These are phyloP conservation scores for Brachyptera putata DNA, from an alignment of 2,888 invertebrate genomes.

Conservation along the genomic window DNA sequence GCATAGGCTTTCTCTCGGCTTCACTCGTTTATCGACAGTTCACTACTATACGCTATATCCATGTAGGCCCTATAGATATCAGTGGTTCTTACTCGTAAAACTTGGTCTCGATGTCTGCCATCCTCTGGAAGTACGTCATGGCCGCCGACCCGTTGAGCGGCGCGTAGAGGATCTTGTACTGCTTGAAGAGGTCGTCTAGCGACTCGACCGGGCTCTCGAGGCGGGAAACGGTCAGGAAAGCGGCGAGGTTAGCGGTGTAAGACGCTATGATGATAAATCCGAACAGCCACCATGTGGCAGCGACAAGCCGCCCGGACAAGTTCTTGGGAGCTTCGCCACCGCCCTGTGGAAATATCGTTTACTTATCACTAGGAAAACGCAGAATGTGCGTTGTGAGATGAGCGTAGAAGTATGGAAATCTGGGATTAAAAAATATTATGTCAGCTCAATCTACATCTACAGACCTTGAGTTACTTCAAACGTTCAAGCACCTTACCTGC, in stretches of 20 bases:
- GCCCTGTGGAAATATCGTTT: too few species aligned
- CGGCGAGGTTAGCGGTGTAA: conserved; percentile 96
- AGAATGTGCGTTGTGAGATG: too few species aligned
- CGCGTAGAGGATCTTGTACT: conserved; percentile 94
- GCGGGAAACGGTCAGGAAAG: conserved; percentile 91
- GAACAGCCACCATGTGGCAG: conserved; percentile 99
- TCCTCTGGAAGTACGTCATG: conserved; percentile 91
- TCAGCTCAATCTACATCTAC: too few species aligned
- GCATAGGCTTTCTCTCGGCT: too few species aligned
- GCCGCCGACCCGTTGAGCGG: conserved; percentile 83
- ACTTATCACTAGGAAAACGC: too few species aligned
- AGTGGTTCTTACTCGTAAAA: conserved; percentile 94
- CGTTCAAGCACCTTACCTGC: too few species aligned
- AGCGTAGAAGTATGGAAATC: too few species aligned
- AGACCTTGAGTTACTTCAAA: too few species aligned
- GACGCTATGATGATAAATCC: conserved; percentile 98
- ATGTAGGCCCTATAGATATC: too few species aligned
- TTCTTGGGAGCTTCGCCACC: conserved; percentile 96
- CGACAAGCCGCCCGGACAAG: conserved; percentile 88
- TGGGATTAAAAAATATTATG: too few species aligned
- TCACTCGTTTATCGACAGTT: too few species aligned
- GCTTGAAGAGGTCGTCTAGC: conserved; percentile 89
- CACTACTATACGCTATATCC: too few species aligned
- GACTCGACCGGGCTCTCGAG: conserved; percentile 90
- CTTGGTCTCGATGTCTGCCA: conserved; percentile 90